phyloP scores from a whole-genome alignment of 2,797 vertebrate genomes.

The Choloepus didactylus region DNA sequence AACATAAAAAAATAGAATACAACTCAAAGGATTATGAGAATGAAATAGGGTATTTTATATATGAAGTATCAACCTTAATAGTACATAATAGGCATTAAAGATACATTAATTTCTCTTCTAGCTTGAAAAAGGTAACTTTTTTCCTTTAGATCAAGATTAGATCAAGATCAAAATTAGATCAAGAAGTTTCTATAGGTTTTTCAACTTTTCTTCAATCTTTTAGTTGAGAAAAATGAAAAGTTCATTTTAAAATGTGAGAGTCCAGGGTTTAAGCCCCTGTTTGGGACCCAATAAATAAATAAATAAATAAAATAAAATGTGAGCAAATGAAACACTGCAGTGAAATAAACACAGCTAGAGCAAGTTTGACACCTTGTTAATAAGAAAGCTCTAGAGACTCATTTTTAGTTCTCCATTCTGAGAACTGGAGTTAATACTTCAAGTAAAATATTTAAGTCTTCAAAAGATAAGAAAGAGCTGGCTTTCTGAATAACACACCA shows the following conservation, averaged over 20 bases:
- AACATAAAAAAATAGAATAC: background rate
- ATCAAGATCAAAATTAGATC: background rate
- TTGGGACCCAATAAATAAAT: too few relatives aligned
- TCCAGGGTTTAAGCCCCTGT: background rate
- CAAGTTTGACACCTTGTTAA: background rate
- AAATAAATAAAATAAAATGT: background rate
- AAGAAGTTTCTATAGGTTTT: background rate
- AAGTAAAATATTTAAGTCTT: constrained; percentile 12
- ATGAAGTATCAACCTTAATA: background rate
- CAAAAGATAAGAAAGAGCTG: background rate
- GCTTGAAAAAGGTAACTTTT: background rate
- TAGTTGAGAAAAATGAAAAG: constrained; percentile 34
- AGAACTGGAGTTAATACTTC: background rate
- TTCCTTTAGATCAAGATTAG: too few relatives aligned
- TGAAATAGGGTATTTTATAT: background rate
- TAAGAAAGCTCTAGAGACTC: constrained; percentile 33
- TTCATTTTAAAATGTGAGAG: constrained; percentile 31
- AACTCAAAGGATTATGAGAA: constrained; percentile 25
- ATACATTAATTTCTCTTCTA: constrained; percentile 44
- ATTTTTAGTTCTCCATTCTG: background rate
- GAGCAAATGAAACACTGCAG: background rate
- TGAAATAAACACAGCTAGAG: background rate
- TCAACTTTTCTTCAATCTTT: background rate
- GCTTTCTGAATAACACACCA: background rate
- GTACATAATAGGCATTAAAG: background rate